Percentiles rank a stretch among this genome's conserved stretches.
Evolutionary conservation across 1,140 invertebrate genomes (phyloP).

Genomic region (Brachionus calyciflorus): DNA sequence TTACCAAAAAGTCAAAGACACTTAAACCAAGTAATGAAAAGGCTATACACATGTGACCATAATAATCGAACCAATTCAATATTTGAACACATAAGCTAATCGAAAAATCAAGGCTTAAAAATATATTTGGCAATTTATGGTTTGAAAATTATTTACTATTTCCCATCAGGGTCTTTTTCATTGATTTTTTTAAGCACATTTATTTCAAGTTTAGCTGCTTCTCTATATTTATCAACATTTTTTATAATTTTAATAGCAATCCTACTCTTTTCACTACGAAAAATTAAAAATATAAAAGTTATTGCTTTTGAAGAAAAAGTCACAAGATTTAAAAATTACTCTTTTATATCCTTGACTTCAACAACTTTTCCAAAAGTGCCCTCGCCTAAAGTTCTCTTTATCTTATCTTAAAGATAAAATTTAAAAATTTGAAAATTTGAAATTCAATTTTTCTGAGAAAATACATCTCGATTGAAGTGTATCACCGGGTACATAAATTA

Average conservation of each 20-base stretch:
- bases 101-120: neutral
- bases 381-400: slow-evolving; percentile 93
- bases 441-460: neutral
- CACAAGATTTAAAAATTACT: slow-evolving; percentile 68
- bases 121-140: too few relatives aligned
- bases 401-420: slow-evolving; percentile 76
- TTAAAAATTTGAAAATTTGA: neutral
- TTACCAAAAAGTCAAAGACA: slow-evolving; percentile 97
- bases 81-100: slow-evolving; percentile 86
- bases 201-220: too few relatives aligned
- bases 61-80: slow-evolving; percentile 98
- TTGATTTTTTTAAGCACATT: too few relatives aligned
- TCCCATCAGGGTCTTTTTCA: slow-evolving; percentile 76
- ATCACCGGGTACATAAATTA: slow-evolving; percentile 93
- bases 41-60: slow-evolving; percentile 97
- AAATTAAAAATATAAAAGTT: neutral
- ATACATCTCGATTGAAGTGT: slow-evolving; percentile 93
- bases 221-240: slow-evolving; percentile 67
- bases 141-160: too few relatives aligned
- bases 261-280: slow-evolving; percentile 49
- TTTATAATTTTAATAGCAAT: slow-evolving; percentile 98
- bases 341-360: slow-evolving; percentile 90
- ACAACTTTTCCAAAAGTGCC: slow-evolving; percentile 99
- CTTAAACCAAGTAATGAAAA: slow-evolving; percentile 98
- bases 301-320: too few relatives aligned